phyloP scores from a whole-genome alignment of 2,888 invertebrate species.

The Cryptus viduatorius region DNA sequence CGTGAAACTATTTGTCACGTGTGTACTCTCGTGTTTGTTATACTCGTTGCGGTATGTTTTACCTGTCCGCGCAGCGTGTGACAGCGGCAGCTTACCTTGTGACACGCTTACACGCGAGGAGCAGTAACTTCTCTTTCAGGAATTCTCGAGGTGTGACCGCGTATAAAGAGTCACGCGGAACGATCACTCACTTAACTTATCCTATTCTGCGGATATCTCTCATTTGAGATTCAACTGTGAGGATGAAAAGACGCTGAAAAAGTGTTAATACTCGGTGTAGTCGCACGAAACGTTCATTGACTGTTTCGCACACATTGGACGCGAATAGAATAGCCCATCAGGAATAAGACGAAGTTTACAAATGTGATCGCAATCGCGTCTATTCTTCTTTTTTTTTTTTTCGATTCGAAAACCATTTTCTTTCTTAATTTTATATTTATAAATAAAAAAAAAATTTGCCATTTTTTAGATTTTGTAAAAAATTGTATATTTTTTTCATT shows the following conservation, averaged over 20 bases:
- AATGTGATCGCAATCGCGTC: not conserved
- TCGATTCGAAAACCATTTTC: too few relatives aligned
- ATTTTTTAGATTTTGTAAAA: too few relatives aligned
- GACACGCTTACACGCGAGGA: conserved; percentile 12
- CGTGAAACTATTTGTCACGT: conserved; percentile 2
- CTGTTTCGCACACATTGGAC: conserved; percentile 2
- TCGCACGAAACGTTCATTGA: conserved; percentile 45
- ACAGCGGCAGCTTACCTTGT: conserved; percentile 22
- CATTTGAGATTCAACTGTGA: conserved; percentile 43
- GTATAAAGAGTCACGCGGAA: conserved; percentile 55
- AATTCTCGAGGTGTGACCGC: conserved; percentile 32
- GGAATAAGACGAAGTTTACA: conserved; percentile 19
- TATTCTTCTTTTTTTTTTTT: not conserved
- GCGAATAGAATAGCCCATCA: conserved; percentile 3
- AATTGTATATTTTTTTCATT: not conserved
- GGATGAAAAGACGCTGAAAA: conserved; percentile 32
- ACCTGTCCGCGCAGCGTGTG: conserved; percentile 2
- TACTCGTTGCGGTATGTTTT: not conserved
- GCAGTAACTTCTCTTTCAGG: conserved; percentile 21
- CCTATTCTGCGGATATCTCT: conserved; percentile 33
- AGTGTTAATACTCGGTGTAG: not conserved
- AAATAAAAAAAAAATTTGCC: too few relatives aligned
- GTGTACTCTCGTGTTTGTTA: not conserved
- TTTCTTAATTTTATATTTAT: too few relatives aligned
- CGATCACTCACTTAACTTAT: conserved; percentile 40